Percentiles rank a stretch among this genome's conserved stretches.
Evolutionary conservation across 2,888 invertebrate genomes (phyloP).

Genomic region (Drosophila multiciliata): DNA sequence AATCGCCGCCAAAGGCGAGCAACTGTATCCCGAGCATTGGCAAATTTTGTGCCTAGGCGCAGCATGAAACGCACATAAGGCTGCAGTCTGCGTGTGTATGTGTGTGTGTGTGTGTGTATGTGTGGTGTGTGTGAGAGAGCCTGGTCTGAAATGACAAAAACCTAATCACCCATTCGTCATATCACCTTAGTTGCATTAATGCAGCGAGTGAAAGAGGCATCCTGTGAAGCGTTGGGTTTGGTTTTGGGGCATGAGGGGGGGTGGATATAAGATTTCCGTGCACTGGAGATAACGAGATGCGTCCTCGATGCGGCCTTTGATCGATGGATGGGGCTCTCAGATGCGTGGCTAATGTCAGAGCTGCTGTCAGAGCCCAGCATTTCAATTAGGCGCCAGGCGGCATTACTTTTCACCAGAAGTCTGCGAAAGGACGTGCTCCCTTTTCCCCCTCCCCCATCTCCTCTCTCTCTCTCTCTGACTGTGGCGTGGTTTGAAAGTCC

Average conservation of each 20-base stretch:
- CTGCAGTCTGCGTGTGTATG: constrained; percentile 8
- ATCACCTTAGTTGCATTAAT: constrained; percentile 79
- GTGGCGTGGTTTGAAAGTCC: constrained; percentile 9
- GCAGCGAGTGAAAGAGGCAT: constrained; percentile 13
- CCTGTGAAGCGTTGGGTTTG: background rate
- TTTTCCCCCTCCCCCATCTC: no score
- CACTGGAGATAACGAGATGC: constrained; percentile 51
- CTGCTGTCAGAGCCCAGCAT: constrained; percentile 60
- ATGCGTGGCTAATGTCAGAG: constrained; percentile 70
- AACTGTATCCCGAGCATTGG: constrained; percentile 50
- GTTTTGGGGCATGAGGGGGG: background rate
- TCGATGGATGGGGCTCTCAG: constrained; percentile 59
- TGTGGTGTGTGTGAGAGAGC: constrained; percentile 22
- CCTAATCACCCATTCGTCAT: constrained; percentile 81
- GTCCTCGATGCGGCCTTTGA: constrained; percentile 54
- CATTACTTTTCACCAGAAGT: constrained; percentile 17
- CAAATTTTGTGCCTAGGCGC: constrained; percentile 46
- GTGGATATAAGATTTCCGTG: constrained; percentile 30
- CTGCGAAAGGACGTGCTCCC: constrained; percentile 2
- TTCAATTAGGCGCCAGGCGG: constrained; percentile 58
- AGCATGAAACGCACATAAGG: constrained; percentile 20
- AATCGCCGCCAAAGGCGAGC: constrained; percentile 71
- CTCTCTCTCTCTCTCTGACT: background rate
- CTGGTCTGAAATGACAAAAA: constrained; percentile 51
- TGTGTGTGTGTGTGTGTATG: constrained; percentile 24